Conservation (phyloP, 2,797 vertebrate species). For the Urocyon cinereoargenteus region DNA sequence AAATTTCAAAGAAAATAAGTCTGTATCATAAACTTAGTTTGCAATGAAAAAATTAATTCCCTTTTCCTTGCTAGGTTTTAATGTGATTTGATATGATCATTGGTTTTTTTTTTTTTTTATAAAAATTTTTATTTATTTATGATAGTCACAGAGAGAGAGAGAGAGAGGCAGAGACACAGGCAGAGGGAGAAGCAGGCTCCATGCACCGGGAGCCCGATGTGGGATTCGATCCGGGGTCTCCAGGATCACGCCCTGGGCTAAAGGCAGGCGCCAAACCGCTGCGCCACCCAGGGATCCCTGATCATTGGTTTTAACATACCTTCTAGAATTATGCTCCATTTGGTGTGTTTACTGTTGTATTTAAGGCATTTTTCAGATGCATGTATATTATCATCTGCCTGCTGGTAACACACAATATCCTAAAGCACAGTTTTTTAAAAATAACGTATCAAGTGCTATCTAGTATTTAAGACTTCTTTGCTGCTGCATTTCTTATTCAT, state of each 20-base stretch:
- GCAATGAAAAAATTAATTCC: background rate
- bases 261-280: too few relatives aligned
- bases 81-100: background rate
- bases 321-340: background rate
- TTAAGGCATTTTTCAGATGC: background rate
- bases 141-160: too few relatives aligned
- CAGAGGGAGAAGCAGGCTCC: too few relatives aligned
- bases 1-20: constrained; percentile 15
- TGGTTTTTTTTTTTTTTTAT: too few relatives aligned
- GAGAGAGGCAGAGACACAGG: too few relatives aligned
- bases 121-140: too few relatives aligned
- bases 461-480: background rate
- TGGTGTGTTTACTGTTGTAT: background rate
- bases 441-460: background rate
- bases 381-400: background rate
- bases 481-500: background rate
- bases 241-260: too few relatives aligned
- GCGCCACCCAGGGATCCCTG: too few relatives aligned
- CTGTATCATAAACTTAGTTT: background rate
- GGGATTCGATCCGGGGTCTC: too few relatives aligned
- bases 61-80: background rate
- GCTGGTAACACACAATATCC: background rate
- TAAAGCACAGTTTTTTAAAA: constrained; percentile 19
- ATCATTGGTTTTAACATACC: background rate
- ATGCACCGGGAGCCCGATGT: too few relatives aligned